A percentile compares a stretch with the other conserved stretches of the same genome.
Evolutionary conservation across 2,113 vertebrate genomes (phyloP).

Genomic region (Hypomesus transpacificus): DNA sequence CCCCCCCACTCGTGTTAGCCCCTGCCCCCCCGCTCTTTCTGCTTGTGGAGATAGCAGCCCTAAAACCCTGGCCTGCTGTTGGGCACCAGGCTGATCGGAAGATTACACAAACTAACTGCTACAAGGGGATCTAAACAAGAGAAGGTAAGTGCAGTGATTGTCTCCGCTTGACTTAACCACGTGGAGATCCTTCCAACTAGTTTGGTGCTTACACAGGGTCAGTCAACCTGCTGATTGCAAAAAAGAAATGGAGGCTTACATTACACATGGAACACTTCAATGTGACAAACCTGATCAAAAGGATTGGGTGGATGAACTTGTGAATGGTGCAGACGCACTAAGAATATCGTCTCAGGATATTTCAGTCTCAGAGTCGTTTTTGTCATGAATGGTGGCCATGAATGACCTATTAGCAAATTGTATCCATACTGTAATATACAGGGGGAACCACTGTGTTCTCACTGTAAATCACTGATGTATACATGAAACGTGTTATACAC

Average conservation of each 20-base stretch:
- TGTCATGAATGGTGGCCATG: too few species aligned
- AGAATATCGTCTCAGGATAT: too few species aligned
- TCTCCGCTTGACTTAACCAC: constrained; percentile 12
- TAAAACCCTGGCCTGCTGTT: constrained; percentile 14
- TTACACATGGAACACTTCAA: constrained; percentile 25
- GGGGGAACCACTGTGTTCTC: too few species aligned
- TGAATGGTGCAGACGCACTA: neutral
- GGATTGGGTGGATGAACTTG: constrained; percentile 15
- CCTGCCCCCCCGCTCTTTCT: neutral
- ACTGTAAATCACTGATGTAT: too few species aligned
- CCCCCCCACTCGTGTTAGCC: too few species aligned
- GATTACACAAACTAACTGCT: constrained; percentile 26
- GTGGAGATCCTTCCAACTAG: constrained; percentile 14
- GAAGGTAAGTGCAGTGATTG: constrained; percentile 1
- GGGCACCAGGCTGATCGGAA: constrained; percentile 33
- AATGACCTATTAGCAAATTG: too few species aligned
- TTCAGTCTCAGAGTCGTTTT: too few species aligned
- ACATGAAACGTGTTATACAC: too few species aligned
- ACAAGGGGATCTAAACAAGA: constrained; percentile 21
- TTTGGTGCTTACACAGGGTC: constrained; percentile 26
- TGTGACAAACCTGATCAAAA: constrained; percentile 32
- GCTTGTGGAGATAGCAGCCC: constrained; percentile 28
- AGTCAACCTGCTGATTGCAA: constrained; percentile 41
- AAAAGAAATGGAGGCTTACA: constrained; percentile 28
- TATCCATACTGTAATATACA: too few species aligned